Base-by-base conservation (phyloP, 2,113 vertebrate species). In the Oreotrochilus melanogaster region DNA sequence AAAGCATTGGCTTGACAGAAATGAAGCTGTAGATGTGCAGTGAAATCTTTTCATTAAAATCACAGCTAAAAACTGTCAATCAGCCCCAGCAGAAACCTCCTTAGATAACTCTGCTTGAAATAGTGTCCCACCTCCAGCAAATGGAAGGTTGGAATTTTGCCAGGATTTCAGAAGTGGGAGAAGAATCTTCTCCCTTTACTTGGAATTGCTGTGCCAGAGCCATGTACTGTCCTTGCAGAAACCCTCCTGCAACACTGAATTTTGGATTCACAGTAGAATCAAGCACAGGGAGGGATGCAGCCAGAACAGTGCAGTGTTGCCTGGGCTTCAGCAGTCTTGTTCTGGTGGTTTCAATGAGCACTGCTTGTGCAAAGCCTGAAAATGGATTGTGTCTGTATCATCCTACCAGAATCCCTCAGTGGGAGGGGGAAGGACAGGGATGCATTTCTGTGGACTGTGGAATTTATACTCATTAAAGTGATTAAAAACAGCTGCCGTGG, bases 401-500 rank as follows among this genome's bases (percentile, higher is more conserved):
- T 53, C 54, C 83, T 61, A 28, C 0, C 7, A 81, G 80, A 69
- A 27, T n/a, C 88, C 39, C 48, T 82, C 56, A 1, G 74, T 83
- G 79, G 78, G 78, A 57, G 74, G 78, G 67, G 70, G 33, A 37
- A 25, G 5, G 60, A 28, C 50, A 58, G 72, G 74, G 78, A 65
- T 83, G 57, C 60, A 43, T 89, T 93, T 91, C 82, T 64, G 74
- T 5, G 78, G 62, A 31, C 82, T 70, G 43, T 67, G 92, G 87
- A 88, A 95, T 94, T 71, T 39, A 81, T 86, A 48, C 90, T 95
- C 85, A 48, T 80, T 93, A 51, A 78, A 96, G 94, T 93, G 75
- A 61, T 72, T 76, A 85, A 87, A 86, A 87, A 94, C 76, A 92
- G 89, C 42, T 76, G 91, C 74, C 16, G 16, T 51, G 92, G 74